phyloP scores from a whole-genome alignment of 2,113 vertebrate genomes.

The Tor tambroides region DNA sequence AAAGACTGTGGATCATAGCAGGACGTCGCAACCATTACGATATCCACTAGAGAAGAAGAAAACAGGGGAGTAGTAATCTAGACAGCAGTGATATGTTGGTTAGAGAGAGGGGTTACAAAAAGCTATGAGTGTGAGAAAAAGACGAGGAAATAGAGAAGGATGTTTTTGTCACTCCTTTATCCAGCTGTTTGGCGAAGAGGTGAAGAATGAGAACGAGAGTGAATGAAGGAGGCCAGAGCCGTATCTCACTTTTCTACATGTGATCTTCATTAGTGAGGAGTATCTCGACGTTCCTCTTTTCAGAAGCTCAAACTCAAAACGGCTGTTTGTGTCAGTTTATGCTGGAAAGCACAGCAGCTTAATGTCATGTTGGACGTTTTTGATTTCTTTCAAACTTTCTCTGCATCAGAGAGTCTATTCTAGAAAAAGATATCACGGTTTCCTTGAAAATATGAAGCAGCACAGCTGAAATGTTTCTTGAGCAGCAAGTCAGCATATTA shows the following conservation, averaged over 20 bases:
- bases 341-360: neutral
- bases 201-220: neutral
- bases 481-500: neutral
- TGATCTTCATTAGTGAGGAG: slow-evolving; percentile 49
- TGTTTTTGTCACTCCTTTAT: slow-evolving; percentile 21
- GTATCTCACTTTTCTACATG: slow-evolving; percentile 16
- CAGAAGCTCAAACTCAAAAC: neutral
- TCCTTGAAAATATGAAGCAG: neutral
- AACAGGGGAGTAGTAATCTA: neutral
- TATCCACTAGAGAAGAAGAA: neutral
- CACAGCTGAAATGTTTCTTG: neutral
- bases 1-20: neutral
- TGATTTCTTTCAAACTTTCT: no score
- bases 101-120: neutral
- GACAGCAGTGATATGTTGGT: neutral
- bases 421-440: neutral
- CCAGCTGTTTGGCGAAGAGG: slow-evolving; percentile 57
- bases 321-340: neutral
- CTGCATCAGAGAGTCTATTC: neutral
- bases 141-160: neutral
- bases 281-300: neutral
- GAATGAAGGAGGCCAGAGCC: neutral
- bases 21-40: slow-evolving; percentile 46
- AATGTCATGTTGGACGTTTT: neutral
- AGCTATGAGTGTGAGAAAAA: neutral